Evolutionary conservation across 2,113 vertebrate genomes (phyloP), one percentile per base, ranked within the genome.

Genomic region (Cyprinodon variegatus): DNA sequence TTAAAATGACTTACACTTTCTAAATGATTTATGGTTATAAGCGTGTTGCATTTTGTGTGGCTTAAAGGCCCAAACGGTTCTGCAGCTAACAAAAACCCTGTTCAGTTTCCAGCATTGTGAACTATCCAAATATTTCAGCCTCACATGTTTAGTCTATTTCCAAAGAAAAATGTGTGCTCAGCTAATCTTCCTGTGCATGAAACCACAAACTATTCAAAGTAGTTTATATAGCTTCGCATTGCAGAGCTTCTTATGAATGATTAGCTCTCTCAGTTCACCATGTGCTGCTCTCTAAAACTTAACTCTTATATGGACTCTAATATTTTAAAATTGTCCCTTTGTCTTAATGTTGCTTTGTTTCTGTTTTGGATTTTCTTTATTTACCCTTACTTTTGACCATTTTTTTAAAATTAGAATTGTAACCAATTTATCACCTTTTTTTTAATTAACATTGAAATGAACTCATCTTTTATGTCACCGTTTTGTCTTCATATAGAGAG

Each of bases 211-310:
- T 77, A 83, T 89, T 90, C 57, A 68, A 86, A 85, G 72, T 79
- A 65, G 79, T 89, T 88, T 85, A 82, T 79, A 65, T 86, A 81
- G 87, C 72, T 83, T 78, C 84, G 79, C 83, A 80, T 81, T 82
- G 61, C 83, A 90, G 84, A 91, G 80, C 80, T 76, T 88, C 84
- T 90, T 89, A 83, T 43, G 85, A 83, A 86, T 84, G 66, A 90
- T 91, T 87, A 91, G 74, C 83, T 79, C 36, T 84, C 86, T 59
- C 83, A 87, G 74, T 86, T 85, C 81, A 86, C 83, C 62, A 14
- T 69, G 70, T 43, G 9, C 74, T 75, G 20, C 40, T 8, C 62
- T 43, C 36, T 70, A 36, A 78, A 83, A 36, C 78, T 81, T 85
- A 88, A 90, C 85, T 82, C 78, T 77, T 76, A 4, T 39, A 2